Evolutionary conservation across 2,888 invertebrate genomes (phyloP).

Genomic region (Sycophila texana): DNA sequence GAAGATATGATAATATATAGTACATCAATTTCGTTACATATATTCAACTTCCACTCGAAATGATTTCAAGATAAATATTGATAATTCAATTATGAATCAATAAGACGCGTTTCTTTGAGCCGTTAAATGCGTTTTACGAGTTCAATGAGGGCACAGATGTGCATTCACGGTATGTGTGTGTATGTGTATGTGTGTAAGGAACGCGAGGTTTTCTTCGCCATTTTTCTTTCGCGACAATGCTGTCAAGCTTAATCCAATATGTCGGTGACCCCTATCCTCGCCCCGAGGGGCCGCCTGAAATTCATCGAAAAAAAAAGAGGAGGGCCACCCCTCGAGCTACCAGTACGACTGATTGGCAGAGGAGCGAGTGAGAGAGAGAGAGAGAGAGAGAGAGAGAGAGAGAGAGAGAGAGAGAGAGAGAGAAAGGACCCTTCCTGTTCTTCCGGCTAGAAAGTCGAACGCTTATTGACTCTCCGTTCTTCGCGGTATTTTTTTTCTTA

Average conservation of each 20-base stretch:
- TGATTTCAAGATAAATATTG: too few species aligned
- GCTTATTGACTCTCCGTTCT: slow-evolving; percentile 44
- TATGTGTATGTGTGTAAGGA: too few species aligned
- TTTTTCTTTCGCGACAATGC: slow-evolving; percentile 45
- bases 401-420: neutral
- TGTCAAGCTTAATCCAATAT: slow-evolving; percentile 50
- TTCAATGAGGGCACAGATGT: neutral
- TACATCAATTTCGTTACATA: too few species aligned
- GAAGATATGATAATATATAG: too few species aligned
- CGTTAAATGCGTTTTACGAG: neutral
- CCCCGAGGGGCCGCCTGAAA: slow-evolving; percentile 31
- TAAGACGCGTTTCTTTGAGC: neutral
- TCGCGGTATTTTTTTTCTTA: neutral
- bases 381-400: neutral
- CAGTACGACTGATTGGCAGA: slow-evolving; percentile 49
- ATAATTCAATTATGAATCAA: too few species aligned
- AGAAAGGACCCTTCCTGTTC: neutral
- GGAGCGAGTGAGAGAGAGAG: neutral
- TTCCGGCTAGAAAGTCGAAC: neutral
- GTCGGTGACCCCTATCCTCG: slow-evolving; percentile 40
- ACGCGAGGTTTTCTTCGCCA: slow-evolving; percentile 7
- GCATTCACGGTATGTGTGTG: too few species aligned
- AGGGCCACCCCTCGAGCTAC: slow-evolving; percentile 1
- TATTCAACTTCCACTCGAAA: too few species aligned
- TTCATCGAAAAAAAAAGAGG: neutral